Evolutionary conservation across 2,888 invertebrate species (phyloP), one percentile per base, ranked within the genome.

Genomic region (Nephrocerus scutellatus): DNA sequence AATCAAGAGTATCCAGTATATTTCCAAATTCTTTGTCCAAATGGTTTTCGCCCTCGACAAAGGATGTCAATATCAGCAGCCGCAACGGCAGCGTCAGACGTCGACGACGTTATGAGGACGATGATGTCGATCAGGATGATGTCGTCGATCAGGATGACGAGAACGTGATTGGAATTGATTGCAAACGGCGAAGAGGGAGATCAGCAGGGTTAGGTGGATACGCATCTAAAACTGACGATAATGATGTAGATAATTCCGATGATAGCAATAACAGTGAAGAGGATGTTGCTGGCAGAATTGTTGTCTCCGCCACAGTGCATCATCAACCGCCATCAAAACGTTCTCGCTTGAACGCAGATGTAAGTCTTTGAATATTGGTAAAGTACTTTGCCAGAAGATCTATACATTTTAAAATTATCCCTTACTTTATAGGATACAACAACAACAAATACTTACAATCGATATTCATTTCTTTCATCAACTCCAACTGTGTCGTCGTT

Each of bases 1-100:
- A 62, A 39, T 62, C 57, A 30, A 60, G 62, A 22, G 62, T 68
- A 8, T 57, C 66, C 6, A 65, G 59, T 44, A 66, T 68, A 31
- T 43, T 68, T 14, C 62, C 66, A 30, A 56, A 56, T 35, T 59
- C 60, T 30, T 43, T 68, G 6, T 56, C 57, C 26, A 61, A 62
- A 49, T 68, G 68, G 68, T 66, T 68, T 47, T 64, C 65, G 30
- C 63, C 64, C 20, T 54, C 53, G 18, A 35, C 51, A 20, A 44
- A 50, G 28, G 23, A 34, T 6, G 41, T 41, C 36, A 44, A 43
- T 38, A 20, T 30, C 14, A 35, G 30, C 15, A 22, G 26, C 15
- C 40, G 47, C 22, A 57, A 56, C 43, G 57, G 55, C 36, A 46
- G 40, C 38, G 32, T 52, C 18, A 48, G 56, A 39, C 55, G 59